Evolutionary conservation across 2,888 invertebrate genomes (phyloP).

Genomic region (Seira ritae): DNA sequence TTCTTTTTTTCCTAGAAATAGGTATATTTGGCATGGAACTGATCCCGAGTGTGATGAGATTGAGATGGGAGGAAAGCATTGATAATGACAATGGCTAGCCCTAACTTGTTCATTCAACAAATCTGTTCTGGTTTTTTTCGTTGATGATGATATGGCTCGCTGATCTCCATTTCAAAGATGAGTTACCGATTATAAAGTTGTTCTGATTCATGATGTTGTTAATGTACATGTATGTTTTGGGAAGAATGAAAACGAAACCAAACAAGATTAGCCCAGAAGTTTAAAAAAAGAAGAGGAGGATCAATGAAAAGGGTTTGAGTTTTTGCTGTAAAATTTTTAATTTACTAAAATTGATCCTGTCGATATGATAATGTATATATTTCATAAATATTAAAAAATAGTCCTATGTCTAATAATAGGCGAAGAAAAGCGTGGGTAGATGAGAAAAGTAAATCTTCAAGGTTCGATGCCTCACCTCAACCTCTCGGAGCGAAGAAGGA

Average conservation of each 20-base stretch:
- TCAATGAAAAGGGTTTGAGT: neutral
- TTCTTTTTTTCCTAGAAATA: neutral
- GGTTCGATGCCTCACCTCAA: neutral
- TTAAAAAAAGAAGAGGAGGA: neutral
- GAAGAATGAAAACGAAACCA: slow-evolving; percentile 14
- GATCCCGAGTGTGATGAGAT: too few species aligned
- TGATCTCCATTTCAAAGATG: slow-evolving; percentile 7
- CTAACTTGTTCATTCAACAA: slow-evolving; percentile 2
- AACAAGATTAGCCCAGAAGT: slow-evolving; percentile 12
- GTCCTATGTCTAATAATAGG: neutral
- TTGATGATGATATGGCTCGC: slow-evolving; percentile 14
- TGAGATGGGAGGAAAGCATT: neutral
- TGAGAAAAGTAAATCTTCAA: neutral
- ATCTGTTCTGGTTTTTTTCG: slow-evolving; percentile 15
- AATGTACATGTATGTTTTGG: too few species aligned
- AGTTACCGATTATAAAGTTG: slow-evolving; percentile 2
- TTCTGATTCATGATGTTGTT: neutral
- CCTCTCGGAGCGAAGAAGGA: neutral
- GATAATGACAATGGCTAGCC: neutral
- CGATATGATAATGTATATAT: slow-evolving; percentile 6
- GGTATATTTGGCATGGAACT: neutral
- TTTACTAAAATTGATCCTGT: neutral
- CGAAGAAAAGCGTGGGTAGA: neutral
- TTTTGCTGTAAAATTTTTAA: neutral
- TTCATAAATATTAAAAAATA: slow-evolving; percentile 1